A percentile compares a stretch with the other conserved stretches of the same genome.
These are phyloP conservation scores for Quadroppia sp. DNA, from an alignment of 2,888 invertebrate species.

Conservation along the genomic window DNA sequence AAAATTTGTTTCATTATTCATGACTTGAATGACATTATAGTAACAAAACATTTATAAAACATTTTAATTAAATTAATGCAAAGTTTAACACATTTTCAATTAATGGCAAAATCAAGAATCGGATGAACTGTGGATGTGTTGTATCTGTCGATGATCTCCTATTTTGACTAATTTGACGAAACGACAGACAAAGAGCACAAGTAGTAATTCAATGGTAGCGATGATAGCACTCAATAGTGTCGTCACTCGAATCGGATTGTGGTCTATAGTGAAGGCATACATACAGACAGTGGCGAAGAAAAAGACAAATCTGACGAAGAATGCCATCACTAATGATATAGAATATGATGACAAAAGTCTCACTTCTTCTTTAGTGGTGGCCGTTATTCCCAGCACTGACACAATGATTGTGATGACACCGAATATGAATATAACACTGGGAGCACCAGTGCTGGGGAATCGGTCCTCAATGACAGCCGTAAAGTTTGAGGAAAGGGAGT, in stretches of 20 bases:
- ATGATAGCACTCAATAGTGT: conserved; percentile 5
- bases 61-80: too few relatives aligned
- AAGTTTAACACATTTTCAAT: too few relatives aligned
- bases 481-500: conserved; percentile 8
- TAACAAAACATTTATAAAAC: too few relatives aligned
- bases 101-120: too few relatives aligned
- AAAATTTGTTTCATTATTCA: background rate
- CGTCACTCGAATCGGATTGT: background rate
- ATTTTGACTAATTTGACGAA: conserved; percentile 37
- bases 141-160: conserved; percentile 29
- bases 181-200: conserved; percentile 39
- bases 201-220: conserved; percentile 37
- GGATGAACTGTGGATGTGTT: background rate
- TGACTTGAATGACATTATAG: too few relatives aligned
- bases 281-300: conserved; percentile 40
- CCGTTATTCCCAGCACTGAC: conserved; percentile 31
- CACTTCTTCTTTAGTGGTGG: conserved; percentile 33
- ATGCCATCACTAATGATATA: conserved; percentile 29
- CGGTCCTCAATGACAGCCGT: conserved; percentile 19
- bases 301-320: conserved; percentile 37
- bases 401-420: conserved; percentile 21
- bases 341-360: conserved; percentile 35
- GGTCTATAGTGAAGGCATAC: conserved; percentile 25
- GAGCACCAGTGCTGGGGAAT: conserved; percentile 38
- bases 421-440: conserved; percentile 38